Base-by-base conservation (phyloP, 2,888 invertebrate species). In the Lutraria lutraria region DNA sequence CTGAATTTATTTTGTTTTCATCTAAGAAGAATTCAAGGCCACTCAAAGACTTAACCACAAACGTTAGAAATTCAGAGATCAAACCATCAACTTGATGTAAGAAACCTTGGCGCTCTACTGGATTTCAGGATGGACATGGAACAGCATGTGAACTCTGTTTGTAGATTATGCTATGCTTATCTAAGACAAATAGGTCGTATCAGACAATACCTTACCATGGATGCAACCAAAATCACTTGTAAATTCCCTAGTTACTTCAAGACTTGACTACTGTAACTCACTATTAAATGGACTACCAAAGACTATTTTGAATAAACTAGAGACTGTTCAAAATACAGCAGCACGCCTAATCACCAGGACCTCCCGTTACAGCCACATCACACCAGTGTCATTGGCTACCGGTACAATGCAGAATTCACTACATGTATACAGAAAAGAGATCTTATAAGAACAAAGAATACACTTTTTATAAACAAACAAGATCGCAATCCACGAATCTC, bases 301-400 rank as follows among this genome's bases (percentile, higher is more conserved):
- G 1, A 79, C 52, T 2, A 0, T 54, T 16, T 56, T 85, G 21
- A 80, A 52, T 53, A 88, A 84, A 79, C 68, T 85, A 8, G 83
- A 85, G 6, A 54, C n/a, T 31, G 63, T 86, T 31, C 83, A 89
- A 82, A 87, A 85, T n/a, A 89, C 87, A n/a, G 81, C 89, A 19
- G 87, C 87, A n/a, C 83, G 89, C 34, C 60, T 89, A 29, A 84
- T 88, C 2, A 86, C 83, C 29, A 86, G 80, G 72, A 86, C 43
- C 12, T 34, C 83, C 13, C 31, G n/a, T n/a, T n/a, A 53, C 2
- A 25, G 29, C 80, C 88, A 85, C 54, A 86, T 88, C 52, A 90
- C 88, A 15, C 86, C 88, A 16, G 83, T 86, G 16, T 52, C 88
- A 90, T 81, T 90, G 88, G 88, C 25, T 90, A 76, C 88, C 84